Percentiles rank a stretch among this genome's conserved stretches.
phyloP scores from a whole-genome alignment of 1,140 invertebrate genomes.

The Bombus polaris region DNA sequence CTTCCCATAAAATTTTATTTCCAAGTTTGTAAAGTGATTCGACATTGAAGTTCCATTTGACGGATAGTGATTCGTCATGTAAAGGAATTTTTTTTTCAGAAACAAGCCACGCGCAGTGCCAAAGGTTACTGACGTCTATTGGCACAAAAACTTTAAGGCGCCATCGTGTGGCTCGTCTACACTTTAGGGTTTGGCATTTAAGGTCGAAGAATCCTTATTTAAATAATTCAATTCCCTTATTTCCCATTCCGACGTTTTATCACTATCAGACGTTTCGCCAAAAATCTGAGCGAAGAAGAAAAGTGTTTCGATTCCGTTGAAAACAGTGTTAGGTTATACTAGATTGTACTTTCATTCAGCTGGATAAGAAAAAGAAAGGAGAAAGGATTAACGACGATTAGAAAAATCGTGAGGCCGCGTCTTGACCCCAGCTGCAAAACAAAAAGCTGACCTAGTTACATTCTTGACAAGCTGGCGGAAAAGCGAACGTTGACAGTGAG shows the following conservation, averaged over 20 bases:
- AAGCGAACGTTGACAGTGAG: not conserved
- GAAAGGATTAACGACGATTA: conserved; percentile 6
- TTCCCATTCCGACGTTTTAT: no score
- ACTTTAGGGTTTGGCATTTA: not conserved
- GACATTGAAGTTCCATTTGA: not conserved
- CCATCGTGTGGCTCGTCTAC: not conserved
- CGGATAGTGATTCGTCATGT: not conserved
- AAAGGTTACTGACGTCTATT: conserved; percentile 25
- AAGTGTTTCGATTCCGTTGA: no score
- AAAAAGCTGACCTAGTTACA: conserved; percentile 32
- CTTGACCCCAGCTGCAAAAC: conserved; percentile 10
- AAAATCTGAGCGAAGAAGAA: not conserved
- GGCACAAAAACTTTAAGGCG: conserved; percentile 34
- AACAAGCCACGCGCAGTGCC: not conserved
- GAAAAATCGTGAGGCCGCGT: conserved; percentile 14
- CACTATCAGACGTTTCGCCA: not conserved
- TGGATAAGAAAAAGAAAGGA: no score
- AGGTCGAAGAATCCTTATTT: not conserved
- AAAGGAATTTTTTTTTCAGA: not conserved
- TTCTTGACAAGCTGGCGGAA: conserved; percentile 4
- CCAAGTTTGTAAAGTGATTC: not conserved
- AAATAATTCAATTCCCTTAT: not conserved
- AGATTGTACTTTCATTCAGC: not conserved
- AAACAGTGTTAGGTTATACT: no score
- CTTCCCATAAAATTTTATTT: not conserved